Percentiles rank a stretch among this genome's conserved stretches.
Evolutionary conservation across 2,797 vertebrate genomes (phyloP).

Genomic region (Myripristis murdjan): DNA sequence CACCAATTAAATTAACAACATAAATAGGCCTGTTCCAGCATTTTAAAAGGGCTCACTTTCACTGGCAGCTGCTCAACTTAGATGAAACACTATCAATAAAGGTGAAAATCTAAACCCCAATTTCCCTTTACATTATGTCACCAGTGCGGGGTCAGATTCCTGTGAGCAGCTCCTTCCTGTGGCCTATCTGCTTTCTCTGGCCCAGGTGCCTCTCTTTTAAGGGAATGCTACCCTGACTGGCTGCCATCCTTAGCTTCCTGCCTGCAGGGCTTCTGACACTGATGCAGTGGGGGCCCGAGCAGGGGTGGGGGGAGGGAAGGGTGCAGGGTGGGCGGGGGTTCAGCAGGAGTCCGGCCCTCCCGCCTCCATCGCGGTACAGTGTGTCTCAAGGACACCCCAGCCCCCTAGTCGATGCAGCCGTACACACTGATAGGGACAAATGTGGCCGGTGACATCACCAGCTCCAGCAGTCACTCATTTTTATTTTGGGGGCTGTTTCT

Average conservation of each 20-base stretch:
- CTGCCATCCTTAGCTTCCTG: constrained; percentile 78
- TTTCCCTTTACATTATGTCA: constrained; percentile 45
- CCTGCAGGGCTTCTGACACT: constrained; percentile 79
- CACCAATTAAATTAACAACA: neutral
- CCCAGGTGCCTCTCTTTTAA: constrained; percentile 29
- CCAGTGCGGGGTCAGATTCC: constrained; percentile 60
- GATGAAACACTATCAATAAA: constrained; percentile 40
- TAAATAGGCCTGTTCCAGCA: constrained; percentile 4
- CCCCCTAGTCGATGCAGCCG: constrained; percentile 79
- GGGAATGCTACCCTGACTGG: constrained; percentile 42
- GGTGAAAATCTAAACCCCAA: constrained; percentile 42
- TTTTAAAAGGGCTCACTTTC: constrained; percentile 3
- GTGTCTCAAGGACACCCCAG: constrained; percentile 86
- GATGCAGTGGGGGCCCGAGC: constrained; percentile 71
- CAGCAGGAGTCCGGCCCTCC: neutral
- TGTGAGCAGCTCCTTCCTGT: constrained; percentile 38
- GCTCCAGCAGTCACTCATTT: constrained; percentile 86
- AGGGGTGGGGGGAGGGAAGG: constrained; percentile 13
- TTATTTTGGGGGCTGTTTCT: constrained; percentile 81
- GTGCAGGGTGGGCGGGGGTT: constrained; percentile 6
- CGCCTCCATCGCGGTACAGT: constrained; percentile 69
- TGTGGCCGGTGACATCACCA: constrained; percentile 85
- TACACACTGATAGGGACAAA: constrained; percentile 84
- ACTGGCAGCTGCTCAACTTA: constrained; percentile 24
- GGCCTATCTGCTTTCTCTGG: neutral